phyloP scores from a whole-genome alignment of 2,113 vertebrate genomes.

The Neotoma lepida region DNA sequence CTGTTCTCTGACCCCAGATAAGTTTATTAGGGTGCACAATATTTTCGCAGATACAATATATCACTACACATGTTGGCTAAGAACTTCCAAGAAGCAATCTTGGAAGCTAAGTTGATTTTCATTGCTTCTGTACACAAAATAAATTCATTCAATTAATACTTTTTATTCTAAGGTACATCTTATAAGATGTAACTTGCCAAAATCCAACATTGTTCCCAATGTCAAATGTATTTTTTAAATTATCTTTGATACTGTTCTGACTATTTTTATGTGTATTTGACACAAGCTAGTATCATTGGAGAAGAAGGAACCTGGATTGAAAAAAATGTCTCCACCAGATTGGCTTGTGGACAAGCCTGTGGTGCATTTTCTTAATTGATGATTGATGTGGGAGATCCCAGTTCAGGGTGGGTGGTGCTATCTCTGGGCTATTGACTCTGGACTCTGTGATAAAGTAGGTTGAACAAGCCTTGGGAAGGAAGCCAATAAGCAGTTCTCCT shows the following conservation, averaged over 20 bases:
- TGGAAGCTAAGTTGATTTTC: not conserved
- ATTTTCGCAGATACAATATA: too few relatives aligned
- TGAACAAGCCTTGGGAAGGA: not conserved
- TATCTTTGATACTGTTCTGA: not conserved
- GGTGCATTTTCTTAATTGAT: not conserved
- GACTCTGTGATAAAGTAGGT: not conserved
- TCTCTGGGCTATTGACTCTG: not conserved
- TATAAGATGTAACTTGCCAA: not conserved
- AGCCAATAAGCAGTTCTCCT: not conserved
- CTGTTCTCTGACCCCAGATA: too few relatives aligned
- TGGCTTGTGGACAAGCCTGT: not conserved
- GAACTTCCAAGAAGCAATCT: not conserved
- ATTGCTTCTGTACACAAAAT: not conserved
- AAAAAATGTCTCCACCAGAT: not conserved
- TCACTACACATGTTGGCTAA: not conserved
- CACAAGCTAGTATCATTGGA: not conserved
- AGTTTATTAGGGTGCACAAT: too few relatives aligned
- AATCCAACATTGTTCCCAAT: not conserved
- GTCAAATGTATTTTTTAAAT: not conserved
- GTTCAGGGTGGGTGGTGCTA: not conserved
- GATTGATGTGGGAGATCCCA: not conserved
- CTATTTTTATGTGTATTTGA: not conserved
- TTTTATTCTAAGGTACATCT: not conserved
- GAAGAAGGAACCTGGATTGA: not conserved
- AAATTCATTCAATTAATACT: not conserved